Percentiles rank a stretch among this genome's conserved stretches.
phyloP scores from a whole-genome alignment of 2,113 vertebrate species.

The Micronisus gabar region DNA sequence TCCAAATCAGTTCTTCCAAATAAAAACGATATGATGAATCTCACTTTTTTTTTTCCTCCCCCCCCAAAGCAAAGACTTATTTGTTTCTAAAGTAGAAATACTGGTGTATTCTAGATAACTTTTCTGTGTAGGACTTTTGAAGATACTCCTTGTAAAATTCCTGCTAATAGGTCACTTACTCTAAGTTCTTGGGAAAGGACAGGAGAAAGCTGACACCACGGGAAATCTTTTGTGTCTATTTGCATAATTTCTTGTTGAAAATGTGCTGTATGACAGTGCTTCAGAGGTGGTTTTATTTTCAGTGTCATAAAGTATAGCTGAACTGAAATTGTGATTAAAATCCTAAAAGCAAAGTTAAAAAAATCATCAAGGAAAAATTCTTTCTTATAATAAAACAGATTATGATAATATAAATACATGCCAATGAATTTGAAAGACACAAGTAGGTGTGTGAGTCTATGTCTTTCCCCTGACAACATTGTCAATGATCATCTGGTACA shows the following conservation, averaged over 20 bases:
- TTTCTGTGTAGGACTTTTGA: neutral
- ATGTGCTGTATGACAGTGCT: neutral
- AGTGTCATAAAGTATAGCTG: neutral
- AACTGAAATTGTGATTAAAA: neutral
- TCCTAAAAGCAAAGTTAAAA: neutral
- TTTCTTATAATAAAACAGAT: neutral
- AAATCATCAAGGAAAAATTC: neutral
- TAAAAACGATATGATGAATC: neutral
- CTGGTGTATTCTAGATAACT: neutral
- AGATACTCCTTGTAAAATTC: neutral
- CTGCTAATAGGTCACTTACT: neutral
- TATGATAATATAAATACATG: neutral
- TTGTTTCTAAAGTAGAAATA: neutral
- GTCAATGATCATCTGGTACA: neutral
- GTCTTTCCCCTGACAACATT: neutral
- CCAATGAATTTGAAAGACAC: neutral
- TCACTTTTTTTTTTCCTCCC: no score
- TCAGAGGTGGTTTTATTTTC: neutral
- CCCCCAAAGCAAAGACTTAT: accelerated
- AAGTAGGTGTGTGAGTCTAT: neutral
- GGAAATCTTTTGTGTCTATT: neutral
- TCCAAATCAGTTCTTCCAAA: neutral
- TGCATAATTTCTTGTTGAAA: neutral
- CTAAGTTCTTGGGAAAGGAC: neutral
- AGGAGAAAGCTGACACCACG: neutral